Conservation (phyloP, 1,140 invertebrate species). For the Dendrolimus punctatus region DNA sequence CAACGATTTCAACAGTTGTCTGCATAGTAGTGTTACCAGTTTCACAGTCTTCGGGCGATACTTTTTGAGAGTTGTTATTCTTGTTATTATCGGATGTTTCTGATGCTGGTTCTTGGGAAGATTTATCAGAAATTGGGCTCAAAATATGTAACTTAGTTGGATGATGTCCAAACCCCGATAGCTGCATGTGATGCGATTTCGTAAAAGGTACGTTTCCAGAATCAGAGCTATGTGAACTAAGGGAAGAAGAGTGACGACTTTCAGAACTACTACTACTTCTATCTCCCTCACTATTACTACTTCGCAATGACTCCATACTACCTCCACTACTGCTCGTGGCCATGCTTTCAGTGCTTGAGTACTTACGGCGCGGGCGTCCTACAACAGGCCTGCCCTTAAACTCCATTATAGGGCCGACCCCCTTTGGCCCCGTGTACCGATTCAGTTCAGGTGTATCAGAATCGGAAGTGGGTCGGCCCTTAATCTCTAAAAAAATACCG, state of each 20-base stretch:
- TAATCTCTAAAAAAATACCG: conserved; percentile 79
- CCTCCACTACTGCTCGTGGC: conserved; percentile 87
- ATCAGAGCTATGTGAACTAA: conserved; percentile 88
- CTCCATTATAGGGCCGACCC: conserved; percentile 77
- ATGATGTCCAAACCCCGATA: conserved; percentile 78
- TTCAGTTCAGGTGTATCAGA: conserved; percentile 70
- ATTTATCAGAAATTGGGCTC: conserved; percentile 92
- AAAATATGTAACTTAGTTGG: conserved; percentile 85
- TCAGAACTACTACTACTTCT: conserved; percentile 86
- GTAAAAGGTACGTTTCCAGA: conserved; percentile 76
- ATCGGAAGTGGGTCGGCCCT: conserved; percentile 77
- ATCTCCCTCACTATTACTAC: conserved; percentile 87
- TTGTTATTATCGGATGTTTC: conserved; percentile 85
- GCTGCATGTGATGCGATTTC: conserved; percentile 73
- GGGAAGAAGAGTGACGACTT: conserved; percentile 82
- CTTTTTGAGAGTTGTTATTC: conserved; percentile 83
- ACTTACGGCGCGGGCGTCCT: conserved; percentile 76
- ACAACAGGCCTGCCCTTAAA: conserved; percentile 77
- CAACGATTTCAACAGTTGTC: conserved; percentile 61
- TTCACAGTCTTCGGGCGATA: conserved; percentile 75
- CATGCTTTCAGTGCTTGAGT: conserved; percentile 89
- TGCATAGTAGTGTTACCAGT: conserved; percentile 63
- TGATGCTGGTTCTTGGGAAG: conserved; percentile 87
- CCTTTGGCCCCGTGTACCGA: conserved; percentile 69
- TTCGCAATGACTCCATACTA: conserved; percentile 87